Evolutionary conservation across 2,113 vertebrate genomes (phyloP), one percentile per base, ranked within the genome.

Genomic region (Oreochromis aureus): DNA sequence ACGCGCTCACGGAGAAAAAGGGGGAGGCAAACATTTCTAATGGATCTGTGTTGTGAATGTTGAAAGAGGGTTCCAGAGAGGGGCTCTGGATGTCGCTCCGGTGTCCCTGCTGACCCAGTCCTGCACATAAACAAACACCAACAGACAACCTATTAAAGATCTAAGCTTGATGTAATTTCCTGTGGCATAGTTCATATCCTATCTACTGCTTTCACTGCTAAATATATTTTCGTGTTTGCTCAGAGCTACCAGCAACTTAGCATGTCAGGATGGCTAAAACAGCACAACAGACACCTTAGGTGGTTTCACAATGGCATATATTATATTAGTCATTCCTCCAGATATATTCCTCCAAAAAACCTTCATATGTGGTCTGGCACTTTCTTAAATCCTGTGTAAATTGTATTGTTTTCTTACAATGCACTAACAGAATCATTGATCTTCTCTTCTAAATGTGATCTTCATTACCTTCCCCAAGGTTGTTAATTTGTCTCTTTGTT

Each of bases 41-140:
- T 91, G 82, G 71, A 51, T 84, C 3, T 89, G 88, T 30, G 86
- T 78, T 56, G 91, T 90, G 86, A 96, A 96, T 3, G 95, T 95
- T 18, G 94, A 93, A 15, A 89, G 80, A 4, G 92, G 55, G 89
- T 80, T 94, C 94, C 91, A 94, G 61, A 90, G 30, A 46, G 84
- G 79, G 13, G 91, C 61, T 87, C 88, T 92, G 69, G 63, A 86
- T 13, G 61, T 19, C 5, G 53, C 71, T 27, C 88, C 94, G 2
- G 82, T 51, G 55, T 89, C 87, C 39, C 36, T 78, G 39, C 51
- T 81, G 59, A 24, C 48, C 91, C 94, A 94, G 56, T 94, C 94
- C 95, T 96, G 89, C 39, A 82, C 36, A 87, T 7, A 88, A 56
- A 86, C 22, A 90, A 46, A 86, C 51, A 88, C 16, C 85, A 9